These are phyloP conservation scores for Bombyx huttoni DNA, from an alignment of 2,888 invertebrate genomes.

Conservation along the genomic window DNA sequence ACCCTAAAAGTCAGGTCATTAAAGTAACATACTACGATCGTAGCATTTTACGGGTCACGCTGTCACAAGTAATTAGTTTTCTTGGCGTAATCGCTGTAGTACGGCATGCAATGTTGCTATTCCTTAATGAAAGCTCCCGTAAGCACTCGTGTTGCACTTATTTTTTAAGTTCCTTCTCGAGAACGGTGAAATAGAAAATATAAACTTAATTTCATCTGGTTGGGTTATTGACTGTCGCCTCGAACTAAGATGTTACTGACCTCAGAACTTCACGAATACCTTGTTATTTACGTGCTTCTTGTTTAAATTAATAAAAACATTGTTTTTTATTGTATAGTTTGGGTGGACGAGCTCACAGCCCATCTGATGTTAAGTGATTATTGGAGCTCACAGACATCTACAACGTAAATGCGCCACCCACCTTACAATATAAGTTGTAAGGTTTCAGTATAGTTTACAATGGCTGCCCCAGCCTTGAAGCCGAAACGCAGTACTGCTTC, in stretches of 20 bases:
- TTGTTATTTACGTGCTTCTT: not conserved
- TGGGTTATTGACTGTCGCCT: constrained; percentile 14
- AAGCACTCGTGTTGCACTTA: constrained; percentile 56
- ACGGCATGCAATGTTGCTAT: constrained; percentile 60
- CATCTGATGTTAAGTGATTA: too few relatives aligned
- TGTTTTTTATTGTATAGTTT: too few relatives aligned
- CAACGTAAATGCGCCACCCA: too few relatives aligned
- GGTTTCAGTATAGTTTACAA: too few relatives aligned
- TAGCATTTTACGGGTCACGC: constrained; percentile 27
- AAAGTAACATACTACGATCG: constrained; percentile 16
- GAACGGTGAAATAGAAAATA: constrained; percentile 19
- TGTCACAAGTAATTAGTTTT: constrained; percentile 61
- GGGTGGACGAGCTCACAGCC: too few relatives aligned
- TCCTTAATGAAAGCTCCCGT: constrained; percentile 62
- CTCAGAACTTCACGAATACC: constrained; percentile 1
- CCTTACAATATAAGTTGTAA: too few relatives aligned
- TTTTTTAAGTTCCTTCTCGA: constrained; percentile 39
- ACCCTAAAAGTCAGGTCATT: not conserved
- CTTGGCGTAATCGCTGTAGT: constrained; percentile 52
- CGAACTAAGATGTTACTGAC: constrained; percentile 4
- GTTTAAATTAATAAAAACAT: too few relatives aligned
- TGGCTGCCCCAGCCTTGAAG: too few relatives aligned
- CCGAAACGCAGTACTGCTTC: too few relatives aligned
- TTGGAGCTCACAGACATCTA: too few relatives aligned
- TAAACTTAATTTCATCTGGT: constrained; percentile 34